phyloP scores from a whole-genome alignment of 2,888 invertebrate species.

The Caenorhabditis sinica region DNA sequence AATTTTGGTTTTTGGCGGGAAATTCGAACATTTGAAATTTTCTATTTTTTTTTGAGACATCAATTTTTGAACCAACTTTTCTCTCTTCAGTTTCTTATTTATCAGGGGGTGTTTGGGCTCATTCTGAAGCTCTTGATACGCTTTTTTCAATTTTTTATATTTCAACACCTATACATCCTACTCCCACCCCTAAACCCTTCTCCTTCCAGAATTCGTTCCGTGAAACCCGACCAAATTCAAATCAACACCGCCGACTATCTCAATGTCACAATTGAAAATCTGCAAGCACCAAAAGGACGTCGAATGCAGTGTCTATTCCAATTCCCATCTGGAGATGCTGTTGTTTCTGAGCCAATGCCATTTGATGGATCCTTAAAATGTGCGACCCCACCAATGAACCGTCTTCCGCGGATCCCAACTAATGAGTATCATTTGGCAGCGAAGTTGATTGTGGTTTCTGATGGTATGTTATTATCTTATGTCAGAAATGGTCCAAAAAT shows the following conservation, averaged over 20 bases:
- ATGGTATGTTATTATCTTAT: no score
- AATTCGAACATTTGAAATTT: no score
- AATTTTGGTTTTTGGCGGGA: no score
- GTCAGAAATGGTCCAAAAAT: not conserved
- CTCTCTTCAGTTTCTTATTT: no score
- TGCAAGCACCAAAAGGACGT: conserved; percentile 84
- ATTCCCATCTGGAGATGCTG: conserved; percentile 65
- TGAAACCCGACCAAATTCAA: conserved; percentile 81
- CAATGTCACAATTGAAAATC: conserved; percentile 95
- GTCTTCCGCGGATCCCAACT: conserved; percentile 93
- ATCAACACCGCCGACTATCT: conserved; percentile 79
- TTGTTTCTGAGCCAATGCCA: conserved; percentile 65
- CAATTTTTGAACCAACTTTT: no score
- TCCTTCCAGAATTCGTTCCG: conserved; percentile 75
- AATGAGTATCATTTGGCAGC: conserved; percentile 85
- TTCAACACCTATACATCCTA: no score
- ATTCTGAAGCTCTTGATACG: not conserved
- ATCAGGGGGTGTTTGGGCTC: conserved; percentile 14
- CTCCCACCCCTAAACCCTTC: no score
- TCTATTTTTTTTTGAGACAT: no score
- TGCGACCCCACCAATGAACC: conserved; percentile 95
- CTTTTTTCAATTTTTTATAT: not conserved
- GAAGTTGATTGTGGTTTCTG: conserved; percentile 69
- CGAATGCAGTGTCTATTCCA: conserved; percentile 70
- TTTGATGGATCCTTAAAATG: conserved; percentile 72